Evolutionary conservation across 2,113 vertebrate species (phyloP), one percentile per base, ranked within the genome.

Genomic region (Xiphorhynchus elegans): DNA sequence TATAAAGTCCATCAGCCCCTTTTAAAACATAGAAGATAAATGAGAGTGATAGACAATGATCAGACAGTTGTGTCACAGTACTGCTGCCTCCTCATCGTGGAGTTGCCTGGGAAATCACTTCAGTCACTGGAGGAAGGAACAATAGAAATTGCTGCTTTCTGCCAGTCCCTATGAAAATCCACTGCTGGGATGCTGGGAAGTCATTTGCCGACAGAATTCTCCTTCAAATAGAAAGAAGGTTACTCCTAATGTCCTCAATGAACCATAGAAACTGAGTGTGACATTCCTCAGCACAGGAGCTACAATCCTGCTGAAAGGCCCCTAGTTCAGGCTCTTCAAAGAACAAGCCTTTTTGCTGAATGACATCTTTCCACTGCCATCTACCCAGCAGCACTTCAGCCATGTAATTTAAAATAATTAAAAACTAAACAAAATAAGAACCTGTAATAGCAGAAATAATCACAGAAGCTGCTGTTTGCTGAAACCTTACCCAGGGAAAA

Each of bases 391-490:
- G 90, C 63, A 88, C 83, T 93, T 97, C 85, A 95, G 84, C 79
- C 37, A 26, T 95, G 86, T 91, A 90, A 96, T 96, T 96, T 95
- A 88, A 97, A 96, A 93, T 92, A 97, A 97, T 97, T 95, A 93
- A 83, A 93, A 96, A 94, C 90, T 97, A 95, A 97, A 66, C 40
- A 75, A 93, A 97, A 80, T 73, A 88, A 91, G 96, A 87, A 90
- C 77, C 60, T 81, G 28, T 91, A 87, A 78, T 79, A 92, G 88
- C 83, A 95, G 50, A 96, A 92, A 94, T 91, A 90, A 84, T 96
- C 80, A 68, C 50, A 55, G 16, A 85, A 92, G 73, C 92, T 88
- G 64, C 69, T 92, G 49, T 92, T 93, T 91, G 90, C 79, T 92
- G 94, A 64, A 91, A 62, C 12, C 1, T 92, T 85, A 91, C 79